Conservation (phyloP, 2,888 invertebrate genomes). For the Dioctria rufipes region DNA sequence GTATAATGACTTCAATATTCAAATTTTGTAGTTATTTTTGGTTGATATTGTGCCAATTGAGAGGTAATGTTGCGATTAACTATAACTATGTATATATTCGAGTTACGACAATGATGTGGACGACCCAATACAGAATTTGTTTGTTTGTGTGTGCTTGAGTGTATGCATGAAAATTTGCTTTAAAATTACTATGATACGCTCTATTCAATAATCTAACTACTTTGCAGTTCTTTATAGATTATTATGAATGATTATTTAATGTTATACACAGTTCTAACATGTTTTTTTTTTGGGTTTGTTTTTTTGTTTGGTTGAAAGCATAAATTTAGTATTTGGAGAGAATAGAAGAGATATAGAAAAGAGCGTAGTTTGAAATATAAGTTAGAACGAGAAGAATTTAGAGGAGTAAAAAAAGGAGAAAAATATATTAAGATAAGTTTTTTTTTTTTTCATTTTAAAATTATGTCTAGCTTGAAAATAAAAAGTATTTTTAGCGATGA, state of each 20-base stretch:
- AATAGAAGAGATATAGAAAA: background rate
- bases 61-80: background rate
- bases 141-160: background rate
- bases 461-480: too few relatives aligned
- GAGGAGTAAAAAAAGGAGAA: background rate
- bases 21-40: constrained; percentile 19
- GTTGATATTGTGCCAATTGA: constrained; percentile 10
- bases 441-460: constrained; percentile 7
- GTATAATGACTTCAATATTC: constrained; percentile 56
- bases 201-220: background rate
- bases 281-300: constrained; percentile 21
- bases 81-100: background rate
- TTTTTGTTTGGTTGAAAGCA: too few relatives aligned
- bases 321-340: background rate
- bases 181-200: background rate
- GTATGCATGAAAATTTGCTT: background rate
- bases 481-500: background rate
- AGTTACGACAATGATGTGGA: background rate
- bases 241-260: background rate
- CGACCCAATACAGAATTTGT: background rate
- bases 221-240: background rate
- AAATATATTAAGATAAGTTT: constrained; percentile 1
- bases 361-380: background rate
- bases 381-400: background rate
- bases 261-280: constrained; percentile 48